Base-by-base conservation (phyloP, 2,113 vertebrate genomes). In the Pungitius pungitius region DNA sequence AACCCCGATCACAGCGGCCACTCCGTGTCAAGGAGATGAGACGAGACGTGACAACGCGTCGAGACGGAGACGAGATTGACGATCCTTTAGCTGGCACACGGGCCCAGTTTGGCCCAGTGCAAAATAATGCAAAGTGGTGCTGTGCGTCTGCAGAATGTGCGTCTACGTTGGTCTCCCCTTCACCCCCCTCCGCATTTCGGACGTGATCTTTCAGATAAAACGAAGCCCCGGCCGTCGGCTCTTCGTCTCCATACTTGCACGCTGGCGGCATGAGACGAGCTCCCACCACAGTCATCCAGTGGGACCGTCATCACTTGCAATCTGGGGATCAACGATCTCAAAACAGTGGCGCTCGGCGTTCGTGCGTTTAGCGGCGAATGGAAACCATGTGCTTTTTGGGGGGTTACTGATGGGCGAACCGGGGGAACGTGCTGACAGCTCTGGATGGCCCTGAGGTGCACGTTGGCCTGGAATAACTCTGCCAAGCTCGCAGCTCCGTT, bases 401-500 rank as follows among this genome's bases (percentile, higher is more conserved):
- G 77, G 3, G 77, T 69, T 58, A 57, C 20, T 73, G 59, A 67
- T 60, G 77, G 78, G 83, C 77, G 72, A 20, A 77, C 52, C 62
- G 69, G 59, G 82, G 83, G 58, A 64, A 73, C n/a, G 56, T 73
- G 82, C 82, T 89, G 88, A 88, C 88, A 84, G 78, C 68, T 76
- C 45, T 54, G 80, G 68, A 76, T 64, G 67, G 78, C 78, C 84
- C 73, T 77, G 80, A 90, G 87, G 63, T 80, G 69, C 49, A 82
- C 82, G 78, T 80, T 77, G 79, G 73, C 73, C 72, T 55, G 60
- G 58, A 84, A 75, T 76, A 80, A 74, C 85, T 77, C 55, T 10
- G 73, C 89, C 93, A 73, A 92, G 94, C 81, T 91, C 42, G 70
- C 89, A 90, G 2, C 61, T 90, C 80, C 79, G 1, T 64, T 87